Base-by-base conservation (phyloP, 2,888 invertebrate genomes). In the Amiota communis region DNA sequence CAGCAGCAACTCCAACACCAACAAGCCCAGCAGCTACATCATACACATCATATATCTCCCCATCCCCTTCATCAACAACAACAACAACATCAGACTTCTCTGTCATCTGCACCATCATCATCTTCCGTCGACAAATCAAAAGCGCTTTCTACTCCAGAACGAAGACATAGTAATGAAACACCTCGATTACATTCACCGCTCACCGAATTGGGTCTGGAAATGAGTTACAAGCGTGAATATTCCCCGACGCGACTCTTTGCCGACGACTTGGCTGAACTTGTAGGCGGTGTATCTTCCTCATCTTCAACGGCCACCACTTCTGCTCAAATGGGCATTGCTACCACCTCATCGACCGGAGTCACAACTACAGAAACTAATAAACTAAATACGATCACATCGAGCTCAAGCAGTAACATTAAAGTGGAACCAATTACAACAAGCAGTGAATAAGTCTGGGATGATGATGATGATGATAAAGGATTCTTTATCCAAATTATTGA, bases 181-280 rank as follows among this genome's bases (percentile, higher is more conserved):
- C 92, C 93, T 23, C 76, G 72, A 1, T 88, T 93, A 70, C 92
- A 92, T 89, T 92, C 93, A 53, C 93, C 94, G 72, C 92, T 87
- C 2, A 82, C 86, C 13, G 93, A 94, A 13, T 92, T 94, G 77
- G 85, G 88, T 1, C 91, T 95, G 81, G 94, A 93, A 77, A 82
- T 91, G 82, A 72, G 80, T 78, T 93, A 93, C 88, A 93, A 93
- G 81, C 78, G 87, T 84, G 84, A 92, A 81, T 87, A 88, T 69
- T 91, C 92, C 13, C 92, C 92, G 23, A 92, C 92, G 4, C 91
- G 92, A 64, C 91, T 95, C 91, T 92, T 93, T 91, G 90, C 95
- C 91, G 92, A 93, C 88, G 92, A 93, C 87, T 87, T 92, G 87
- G 89, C 91, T 83, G 89, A 89, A 77, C 82, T 91, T 81, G 87